Evolutionary conservation across 1,140 invertebrate species (phyloP).

Genomic region (Microplitis mediator): DNA sequence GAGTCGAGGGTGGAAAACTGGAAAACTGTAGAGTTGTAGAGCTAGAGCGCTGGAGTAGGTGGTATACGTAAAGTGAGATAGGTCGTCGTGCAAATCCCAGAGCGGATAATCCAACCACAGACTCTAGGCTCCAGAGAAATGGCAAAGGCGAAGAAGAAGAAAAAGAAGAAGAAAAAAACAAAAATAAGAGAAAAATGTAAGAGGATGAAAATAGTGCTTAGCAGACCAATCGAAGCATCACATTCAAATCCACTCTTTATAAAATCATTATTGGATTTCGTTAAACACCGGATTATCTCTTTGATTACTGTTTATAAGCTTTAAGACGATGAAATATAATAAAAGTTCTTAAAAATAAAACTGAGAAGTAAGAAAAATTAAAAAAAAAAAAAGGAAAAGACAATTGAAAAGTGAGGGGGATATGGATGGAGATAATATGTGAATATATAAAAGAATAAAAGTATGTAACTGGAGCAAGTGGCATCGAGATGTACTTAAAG

Average conservation of each 20-base stretch:
- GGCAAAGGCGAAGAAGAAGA: too few relatives aligned
- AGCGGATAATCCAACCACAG: constrained; percentile 16
- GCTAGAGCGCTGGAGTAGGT: background rate
- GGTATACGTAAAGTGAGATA: background rate
- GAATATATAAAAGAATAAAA: background rate
- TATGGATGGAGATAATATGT: background rate
- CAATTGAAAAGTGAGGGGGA: background rate
- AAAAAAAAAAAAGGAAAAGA: background rate
- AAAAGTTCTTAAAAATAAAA: background rate
- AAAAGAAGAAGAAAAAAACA: background rate
- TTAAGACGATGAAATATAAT: background rate
- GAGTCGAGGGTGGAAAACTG: too few relatives aligned
- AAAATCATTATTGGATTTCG: constrained; percentile 29
- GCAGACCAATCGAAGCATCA: constrained; percentile 18
- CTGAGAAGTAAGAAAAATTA: background rate
- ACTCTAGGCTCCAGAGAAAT: background rate
- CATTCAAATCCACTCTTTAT: constrained; percentile 28
- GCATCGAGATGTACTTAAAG: too few relatives aligned
- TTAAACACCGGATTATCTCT: constrained; percentile 23
- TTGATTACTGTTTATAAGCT: background rate
- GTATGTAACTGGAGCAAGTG: background rate
- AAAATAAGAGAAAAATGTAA: background rate
- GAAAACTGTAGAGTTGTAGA: background rate
- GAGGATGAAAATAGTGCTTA: constrained; percentile 26
- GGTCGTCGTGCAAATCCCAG: constrained; percentile 5